A percentile compares a stretch with the other conserved stretches of the same genome.
phyloP scores from a whole-genome alignment of 2,113 vertebrate genomes.

The Fukomys damarensis region DNA sequence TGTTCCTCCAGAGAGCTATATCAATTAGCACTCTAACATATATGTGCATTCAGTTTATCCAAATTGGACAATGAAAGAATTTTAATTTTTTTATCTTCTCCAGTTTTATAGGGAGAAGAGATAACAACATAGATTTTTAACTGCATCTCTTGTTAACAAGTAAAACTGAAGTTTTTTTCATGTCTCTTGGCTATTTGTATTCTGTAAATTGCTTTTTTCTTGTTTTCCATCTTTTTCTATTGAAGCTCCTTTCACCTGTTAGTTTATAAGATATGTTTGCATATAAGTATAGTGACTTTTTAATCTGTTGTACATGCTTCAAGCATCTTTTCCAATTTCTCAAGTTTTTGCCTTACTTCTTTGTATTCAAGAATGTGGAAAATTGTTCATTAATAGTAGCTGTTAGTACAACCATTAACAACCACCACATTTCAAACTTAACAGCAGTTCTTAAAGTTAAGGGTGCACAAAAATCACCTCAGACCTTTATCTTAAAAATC shows the following conservation, averaged over 20 bases:
- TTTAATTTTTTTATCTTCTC: conserved; percentile 14
- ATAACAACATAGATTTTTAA: conserved; percentile 9
- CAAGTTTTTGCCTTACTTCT: conserved; percentile 27
- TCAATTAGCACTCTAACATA: not conserved
- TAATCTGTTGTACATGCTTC: not conserved
- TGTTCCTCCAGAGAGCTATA: not conserved
- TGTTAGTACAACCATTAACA: not conserved
- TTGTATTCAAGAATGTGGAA: not conserved
- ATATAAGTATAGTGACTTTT: not conserved
- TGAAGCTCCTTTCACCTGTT: not conserved
- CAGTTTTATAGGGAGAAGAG: not conserved
- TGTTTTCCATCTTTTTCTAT: conserved; percentile 13
- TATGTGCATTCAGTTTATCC: not conserved
- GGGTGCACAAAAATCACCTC: not conserved
- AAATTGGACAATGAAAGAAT: not conserved
- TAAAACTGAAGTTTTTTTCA: not conserved
- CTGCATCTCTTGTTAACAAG: not conserved
- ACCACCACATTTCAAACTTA: not conserved
- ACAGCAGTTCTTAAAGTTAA: not conserved
- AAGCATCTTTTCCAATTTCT: conserved; percentile 13
- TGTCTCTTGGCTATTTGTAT: conserved; percentile 18
- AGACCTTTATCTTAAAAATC: not conserved
- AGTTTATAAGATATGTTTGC: not conserved
- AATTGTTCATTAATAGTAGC: not conserved
- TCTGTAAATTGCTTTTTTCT: not conserved